phyloP scores from a whole-genome alignment of 2,888 invertebrate genomes.

The Ellobium chinense region DNA sequence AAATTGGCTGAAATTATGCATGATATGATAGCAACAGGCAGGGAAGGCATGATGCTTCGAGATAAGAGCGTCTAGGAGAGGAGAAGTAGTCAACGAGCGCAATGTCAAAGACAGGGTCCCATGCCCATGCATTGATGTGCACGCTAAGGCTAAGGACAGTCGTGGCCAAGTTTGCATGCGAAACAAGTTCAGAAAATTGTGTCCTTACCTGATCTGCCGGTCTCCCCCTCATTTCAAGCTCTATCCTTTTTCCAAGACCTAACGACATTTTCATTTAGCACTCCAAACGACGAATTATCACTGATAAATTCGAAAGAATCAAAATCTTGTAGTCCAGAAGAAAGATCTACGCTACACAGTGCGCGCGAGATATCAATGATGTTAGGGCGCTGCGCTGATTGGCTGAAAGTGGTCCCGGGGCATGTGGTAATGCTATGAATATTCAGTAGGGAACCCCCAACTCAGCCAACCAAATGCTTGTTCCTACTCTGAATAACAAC shows the following conservation, averaged over 20 bases:
- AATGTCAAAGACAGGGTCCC: background rate
- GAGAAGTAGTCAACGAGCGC: background rate
- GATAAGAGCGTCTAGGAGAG: background rate
- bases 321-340: conserved; percentile 34
- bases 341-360: conserved; percentile 48
- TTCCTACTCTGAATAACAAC: conserved; percentile 35
- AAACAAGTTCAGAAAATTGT: conserved; percentile 49
- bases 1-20: background rate
- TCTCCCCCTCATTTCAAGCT: conserved; percentile 94
- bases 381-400: conserved; percentile 43
- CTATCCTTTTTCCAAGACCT: conserved; percentile 84
- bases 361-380: conserved; percentile 54
- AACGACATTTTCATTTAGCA: conserved; percentile 51
- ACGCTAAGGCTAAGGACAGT: conserved; percentile 36
- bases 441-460: conserved; percentile 56
- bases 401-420: conserved; percentile 42
- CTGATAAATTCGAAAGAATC: background rate
- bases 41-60: background rate
- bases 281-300: conserved; percentile 18
- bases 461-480: conserved; percentile 53
- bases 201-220: conserved; percentile 91
- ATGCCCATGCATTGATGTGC: conserved; percentile 5
- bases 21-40: background rate
- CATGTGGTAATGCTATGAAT: conserved; percentile 60
- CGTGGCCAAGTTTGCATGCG: conserved; percentile 23